Conservation (phyloP, 2,113 vertebrate genomes). For the Melanerpes formicivorus region DNA sequence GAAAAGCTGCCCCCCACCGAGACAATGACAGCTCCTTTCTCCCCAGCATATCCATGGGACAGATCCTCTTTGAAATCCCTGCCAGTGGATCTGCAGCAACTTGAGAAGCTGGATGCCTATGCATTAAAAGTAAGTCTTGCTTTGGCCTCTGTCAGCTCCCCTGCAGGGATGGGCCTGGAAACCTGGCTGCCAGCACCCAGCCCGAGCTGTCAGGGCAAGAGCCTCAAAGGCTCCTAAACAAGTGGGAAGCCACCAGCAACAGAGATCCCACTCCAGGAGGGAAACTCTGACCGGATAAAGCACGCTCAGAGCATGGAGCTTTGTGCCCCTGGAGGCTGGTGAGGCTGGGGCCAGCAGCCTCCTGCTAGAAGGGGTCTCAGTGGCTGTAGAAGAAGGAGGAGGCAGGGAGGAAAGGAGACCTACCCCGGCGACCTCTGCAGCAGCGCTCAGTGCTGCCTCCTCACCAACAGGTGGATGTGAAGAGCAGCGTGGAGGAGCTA, state of each 20-base stretch:
- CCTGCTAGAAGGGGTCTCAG: background rate
- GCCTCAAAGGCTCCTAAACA: background rate
- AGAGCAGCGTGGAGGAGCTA: conserved; percentile 73
- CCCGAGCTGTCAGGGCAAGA: background rate
- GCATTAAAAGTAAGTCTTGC: conserved; percentile 76
- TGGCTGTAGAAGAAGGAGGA: background rate
- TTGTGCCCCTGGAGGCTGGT: background rate
- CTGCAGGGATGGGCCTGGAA: fast-evolving
- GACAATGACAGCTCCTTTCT: conserved; percentile 12
- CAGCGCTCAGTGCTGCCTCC: background rate
- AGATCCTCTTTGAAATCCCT: conserved; percentile 82
- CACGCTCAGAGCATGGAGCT: background rate
- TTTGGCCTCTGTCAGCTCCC: background rate
- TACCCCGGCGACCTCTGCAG: background rate
- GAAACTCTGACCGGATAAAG: background rate
- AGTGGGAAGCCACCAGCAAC: background rate
- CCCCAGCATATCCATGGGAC: conserved; percentile 84
- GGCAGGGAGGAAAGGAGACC: background rate
- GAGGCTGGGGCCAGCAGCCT: background rate
- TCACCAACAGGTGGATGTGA: conserved; percentile 66
- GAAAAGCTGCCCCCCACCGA: background rate
- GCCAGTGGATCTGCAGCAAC: conserved; percentile 77
- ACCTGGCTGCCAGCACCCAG: background rate
- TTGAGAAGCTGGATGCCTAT: conserved; percentile 81
- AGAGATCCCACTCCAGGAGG: background rate